Evolutionary conservation across 2,888 invertebrate genomes (phyloP), one percentile per base, ranked within the genome.

Genomic region (Andrena camellia): DNA sequence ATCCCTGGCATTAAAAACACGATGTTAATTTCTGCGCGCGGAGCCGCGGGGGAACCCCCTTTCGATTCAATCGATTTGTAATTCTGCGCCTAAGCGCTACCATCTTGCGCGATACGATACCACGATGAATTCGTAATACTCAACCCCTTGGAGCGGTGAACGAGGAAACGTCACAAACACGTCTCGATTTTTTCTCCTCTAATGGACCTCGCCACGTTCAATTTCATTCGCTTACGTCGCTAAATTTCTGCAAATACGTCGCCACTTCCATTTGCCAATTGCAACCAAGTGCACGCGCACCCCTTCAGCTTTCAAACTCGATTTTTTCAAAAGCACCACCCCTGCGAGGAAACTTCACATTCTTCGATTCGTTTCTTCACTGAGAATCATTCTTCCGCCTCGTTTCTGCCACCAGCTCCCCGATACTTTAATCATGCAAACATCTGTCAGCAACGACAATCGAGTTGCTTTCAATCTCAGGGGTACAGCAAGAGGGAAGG

Each of bases 1-100:
- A 93, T 93, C 92, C 93, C 91, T 89, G 83, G 92, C 92, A 93
- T 93, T 93, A 93, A 93, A 93, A 94, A 93, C 93, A 92, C 93
- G 92, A 93, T 92, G 93, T 94, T 94, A 93, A 94, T 94, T 93
- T 94, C 92, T 90, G 90, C 87, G 89, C 90, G 86, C 81, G 75
- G 78, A 86, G 84, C 87, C 86, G 42, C 42, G 72, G 84, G 82
- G 86, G 88, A 83, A 88, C 91, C 92, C 54, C 92, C 92, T 92
- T 92, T 91, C 90, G 90, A 93, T 93, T 93, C 93, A 91, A 93
- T 93, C 93, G 93, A 93, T 93, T 92, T 91, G 92, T 92, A 93
- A 93, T 93, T 92, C 91, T 89, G 90, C 90, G 91, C 91, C 86
- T 88, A 89, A 92, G 91, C 90, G 85, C 85, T 84, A 87, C 85